Evolutionary conservation across 2,113 vertebrate genomes (phyloP), one percentile per base, ranked within the genome.

Genomic region (Antechinus flavipes): DNA sequence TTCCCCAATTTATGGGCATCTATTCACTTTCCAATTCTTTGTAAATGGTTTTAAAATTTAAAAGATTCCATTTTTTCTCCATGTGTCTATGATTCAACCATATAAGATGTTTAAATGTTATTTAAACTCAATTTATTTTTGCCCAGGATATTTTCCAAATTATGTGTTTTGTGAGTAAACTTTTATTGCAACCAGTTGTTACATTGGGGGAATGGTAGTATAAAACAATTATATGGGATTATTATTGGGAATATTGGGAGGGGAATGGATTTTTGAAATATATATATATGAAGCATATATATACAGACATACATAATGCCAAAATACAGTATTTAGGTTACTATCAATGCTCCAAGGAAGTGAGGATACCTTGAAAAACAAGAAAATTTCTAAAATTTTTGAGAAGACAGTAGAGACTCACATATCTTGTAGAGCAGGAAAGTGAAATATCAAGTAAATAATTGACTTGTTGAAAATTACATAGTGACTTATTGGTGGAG

Each of bases 71-170:
- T 19, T 42, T 91, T 4, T 50, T 53, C 55, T 23, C 94, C 55
- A 10, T 26, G 27, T 89, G 7, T 53, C 52, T n/a, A 2, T 2
- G 5, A 23, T 42, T 76, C 30, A 6, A 58, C 35, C 10, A 30
- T 6, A 19, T 14, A 1, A 0, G 7, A 24, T 50, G 0, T 24
- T 35, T 24, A 55, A 68, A 58, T 84, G 25, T 68, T 22, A 46
- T 2, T 4, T 22, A 8, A 0, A 11, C 30, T 49, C 24, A 7
- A 30, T 22, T 27, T 11, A 42, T 25, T 0, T 9, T 19, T 26
- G 4, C 0, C 26, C 8, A 42, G n/a, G 16, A 53, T 2, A 68
- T 8, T 0, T 0, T 92, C 53, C 46, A 0, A 0, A 22, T 9
- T 8, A 16, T 23, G 4, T 5, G 0, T 6, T 68, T 35, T 68